These are phyloP conservation scores for Anabas testudineus DNA, from an alignment of 2,797 vertebrate species.

Conservation along the genomic window DNA sequence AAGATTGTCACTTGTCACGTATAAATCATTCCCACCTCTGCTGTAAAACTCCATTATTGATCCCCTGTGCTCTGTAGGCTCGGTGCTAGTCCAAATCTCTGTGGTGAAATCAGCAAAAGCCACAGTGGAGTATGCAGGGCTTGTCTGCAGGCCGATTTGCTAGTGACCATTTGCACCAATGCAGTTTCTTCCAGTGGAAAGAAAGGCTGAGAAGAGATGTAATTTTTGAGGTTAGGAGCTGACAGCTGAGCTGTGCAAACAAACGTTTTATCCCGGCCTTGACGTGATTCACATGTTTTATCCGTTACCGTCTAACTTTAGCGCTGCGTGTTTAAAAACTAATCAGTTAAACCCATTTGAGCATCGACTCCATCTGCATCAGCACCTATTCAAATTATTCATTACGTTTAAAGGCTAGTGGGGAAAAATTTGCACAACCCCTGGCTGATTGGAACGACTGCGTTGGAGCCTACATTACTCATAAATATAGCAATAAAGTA, in stretches of 20 bases:
- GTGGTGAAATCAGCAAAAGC: conserved; percentile 34
- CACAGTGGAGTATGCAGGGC: conserved; percentile 43
- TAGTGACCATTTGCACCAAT: conserved; percentile 40
- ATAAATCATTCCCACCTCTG: conserved; percentile 7
- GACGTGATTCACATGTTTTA: neutral
- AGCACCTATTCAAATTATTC: conserved; percentile 74
- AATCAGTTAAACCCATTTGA: conserved; percentile 60
- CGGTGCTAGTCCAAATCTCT: conserved; percentile 37
- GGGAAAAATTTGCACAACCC: conserved; percentile 49
- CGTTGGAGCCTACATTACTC: conserved; percentile 66
- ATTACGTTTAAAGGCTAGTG: conserved; percentile 66
- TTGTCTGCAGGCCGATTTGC: conserved; percentile 38
- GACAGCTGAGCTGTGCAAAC: neutral
- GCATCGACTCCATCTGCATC: conserved; percentile 60
- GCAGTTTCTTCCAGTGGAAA: conserved; percentile 25
- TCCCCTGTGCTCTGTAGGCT: conserved; percentile 5
- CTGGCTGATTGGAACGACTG: conserved; percentile 68
- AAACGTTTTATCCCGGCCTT: neutral
- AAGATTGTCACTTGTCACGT: conserved; percentile 34
- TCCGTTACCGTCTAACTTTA: conserved; percentile 20
- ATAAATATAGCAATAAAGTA: conserved; percentile 78
- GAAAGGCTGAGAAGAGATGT: conserved; percentile 1
- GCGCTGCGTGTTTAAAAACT: conserved; percentile 34
- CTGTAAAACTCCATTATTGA: conserved; percentile 45
- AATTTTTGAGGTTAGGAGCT: conserved; percentile 33